phyloP scores from a whole-genome alignment of 2,797 vertebrate genomes.

The Erethizon dorsatum region DNA sequence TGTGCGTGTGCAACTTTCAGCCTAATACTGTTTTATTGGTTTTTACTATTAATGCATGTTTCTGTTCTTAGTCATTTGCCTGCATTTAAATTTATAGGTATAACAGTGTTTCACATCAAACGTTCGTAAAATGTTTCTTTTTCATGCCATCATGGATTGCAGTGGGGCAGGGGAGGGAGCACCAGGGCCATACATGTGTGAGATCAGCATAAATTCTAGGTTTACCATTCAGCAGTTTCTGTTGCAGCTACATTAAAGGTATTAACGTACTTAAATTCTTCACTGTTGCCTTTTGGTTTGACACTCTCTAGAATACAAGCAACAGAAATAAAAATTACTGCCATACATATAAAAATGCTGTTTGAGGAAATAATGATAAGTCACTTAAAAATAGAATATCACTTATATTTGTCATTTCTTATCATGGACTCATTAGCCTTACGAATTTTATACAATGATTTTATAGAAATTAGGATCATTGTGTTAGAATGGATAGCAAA shows the following conservation, averaged over 20 bases:
- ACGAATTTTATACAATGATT: not conserved
- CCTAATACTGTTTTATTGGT: conserved; percentile 56
- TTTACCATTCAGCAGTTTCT: not conserved
- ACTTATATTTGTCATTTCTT: conserved; percentile 7
- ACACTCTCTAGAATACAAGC: not conserved
- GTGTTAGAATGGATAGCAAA: not conserved
- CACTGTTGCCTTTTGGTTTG: not conserved
- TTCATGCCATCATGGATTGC: not conserved
- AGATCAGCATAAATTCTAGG: not conserved
- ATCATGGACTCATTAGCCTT: not conserved
- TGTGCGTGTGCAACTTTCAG: not conserved
- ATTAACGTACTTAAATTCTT: not conserved
- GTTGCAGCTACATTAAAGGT: rapidly evolving
- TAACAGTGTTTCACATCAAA: conserved; percentile 8
- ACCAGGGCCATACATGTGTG: rapidly evolving
- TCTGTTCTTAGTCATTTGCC: not conserved
- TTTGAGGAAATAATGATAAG: not conserved
- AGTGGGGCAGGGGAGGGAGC: rapidly evolving
- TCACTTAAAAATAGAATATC: conserved; percentile 31
- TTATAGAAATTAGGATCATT: not conserved
- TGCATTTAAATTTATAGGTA: conserved; percentile 68
- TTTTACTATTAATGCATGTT: conserved; percentile 67
- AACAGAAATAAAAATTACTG: not conserved
- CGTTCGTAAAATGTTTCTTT: not conserved
- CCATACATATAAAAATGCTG: not conserved